Percentiles rank a stretch among this genome's conserved stretches.
Evolutionary conservation across 2,113 vertebrate species (phyloP).

Genomic region (Passer domesticus): DNA sequence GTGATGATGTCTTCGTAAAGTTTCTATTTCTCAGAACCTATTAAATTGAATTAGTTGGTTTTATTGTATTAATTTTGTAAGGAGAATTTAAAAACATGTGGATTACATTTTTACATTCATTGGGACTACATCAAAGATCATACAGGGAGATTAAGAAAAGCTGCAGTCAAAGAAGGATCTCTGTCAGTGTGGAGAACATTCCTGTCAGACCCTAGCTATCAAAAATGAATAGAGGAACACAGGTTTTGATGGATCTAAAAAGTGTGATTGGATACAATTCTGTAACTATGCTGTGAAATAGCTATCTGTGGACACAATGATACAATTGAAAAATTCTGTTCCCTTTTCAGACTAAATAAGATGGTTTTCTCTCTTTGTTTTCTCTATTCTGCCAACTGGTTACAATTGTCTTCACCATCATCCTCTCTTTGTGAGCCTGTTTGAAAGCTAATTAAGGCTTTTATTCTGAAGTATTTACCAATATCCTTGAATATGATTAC

Average conservation of each 20-base stretch:
- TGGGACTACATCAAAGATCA: not conserved
- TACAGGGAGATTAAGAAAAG: not conserved
- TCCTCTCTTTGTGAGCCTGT: not conserved
- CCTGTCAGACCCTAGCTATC: not conserved
- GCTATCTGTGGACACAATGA: not conserved
- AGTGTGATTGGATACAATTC: not conserved
- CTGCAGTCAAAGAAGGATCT: not conserved
- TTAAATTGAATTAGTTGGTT: not conserved
- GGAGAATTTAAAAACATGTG: not conserved
- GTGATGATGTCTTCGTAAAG: not conserved
- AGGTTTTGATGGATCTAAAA: not conserved
- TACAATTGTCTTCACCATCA: not conserved
- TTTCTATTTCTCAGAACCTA: not conserved
- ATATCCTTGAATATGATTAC: not conserved
- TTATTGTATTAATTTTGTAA: not conserved
- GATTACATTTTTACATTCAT: not conserved
- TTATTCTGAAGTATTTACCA: not conserved
- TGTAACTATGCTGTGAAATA: not conserved
- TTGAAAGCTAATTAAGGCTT: not conserved
- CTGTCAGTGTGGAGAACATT: not conserved
- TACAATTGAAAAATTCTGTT: not conserved
- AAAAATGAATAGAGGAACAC: not conserved
- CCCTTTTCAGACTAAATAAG: not conserved
- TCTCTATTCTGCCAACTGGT: not conserved
- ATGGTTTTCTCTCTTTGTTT: not conserved